These are phyloP conservation scores for Agriopis leucophaearia DNA, from an alignment of 2,888 invertebrate genomes.

Conservation along the genomic window DNA sequence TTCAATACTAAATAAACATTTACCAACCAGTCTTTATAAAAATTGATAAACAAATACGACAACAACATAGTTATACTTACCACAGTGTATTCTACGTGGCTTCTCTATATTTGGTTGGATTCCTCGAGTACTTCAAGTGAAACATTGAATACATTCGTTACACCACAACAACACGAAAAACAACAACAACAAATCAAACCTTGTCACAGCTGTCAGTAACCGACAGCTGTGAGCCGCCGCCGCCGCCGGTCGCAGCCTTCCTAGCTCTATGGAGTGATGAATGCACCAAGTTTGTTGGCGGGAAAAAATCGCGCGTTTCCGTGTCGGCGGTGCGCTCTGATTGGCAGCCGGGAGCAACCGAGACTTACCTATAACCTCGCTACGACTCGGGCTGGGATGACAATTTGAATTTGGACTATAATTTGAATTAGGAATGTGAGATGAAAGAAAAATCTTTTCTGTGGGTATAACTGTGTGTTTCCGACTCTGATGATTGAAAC, in stretches of 20 bases:
- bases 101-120: no score
- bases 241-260: slow-evolving; percentile 38
- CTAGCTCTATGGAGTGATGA: slow-evolving; percentile 70
- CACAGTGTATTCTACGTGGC: no score
- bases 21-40: no score
- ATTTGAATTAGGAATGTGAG: slow-evolving; percentile 2
- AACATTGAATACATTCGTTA: slow-evolving; percentile 17
- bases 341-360: slow-evolving; percentile 61
- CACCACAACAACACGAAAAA: slow-evolving; percentile 23
- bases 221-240: slow-evolving; percentile 25
- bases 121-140: neutral
- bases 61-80: no score
- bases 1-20: no score
- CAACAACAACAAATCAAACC: slow-evolving; percentile 29
- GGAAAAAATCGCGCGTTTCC: slow-evolving; percentile 69
- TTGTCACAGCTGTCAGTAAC: slow-evolving; percentile 27
- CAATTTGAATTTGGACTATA: slow-evolving; percentile 9
- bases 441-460: no score
- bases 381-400: neutral
- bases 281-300: slow-evolving; percentile 80
- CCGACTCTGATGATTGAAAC: no score
- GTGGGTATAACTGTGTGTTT: no score
- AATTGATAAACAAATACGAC: no score
- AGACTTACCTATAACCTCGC: neutral
- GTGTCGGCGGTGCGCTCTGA: slow-evolving; percentile 71